phyloP scores from a whole-genome alignment of 2,113 vertebrate genomes.

The Elgaria multicarinata region DNA sequence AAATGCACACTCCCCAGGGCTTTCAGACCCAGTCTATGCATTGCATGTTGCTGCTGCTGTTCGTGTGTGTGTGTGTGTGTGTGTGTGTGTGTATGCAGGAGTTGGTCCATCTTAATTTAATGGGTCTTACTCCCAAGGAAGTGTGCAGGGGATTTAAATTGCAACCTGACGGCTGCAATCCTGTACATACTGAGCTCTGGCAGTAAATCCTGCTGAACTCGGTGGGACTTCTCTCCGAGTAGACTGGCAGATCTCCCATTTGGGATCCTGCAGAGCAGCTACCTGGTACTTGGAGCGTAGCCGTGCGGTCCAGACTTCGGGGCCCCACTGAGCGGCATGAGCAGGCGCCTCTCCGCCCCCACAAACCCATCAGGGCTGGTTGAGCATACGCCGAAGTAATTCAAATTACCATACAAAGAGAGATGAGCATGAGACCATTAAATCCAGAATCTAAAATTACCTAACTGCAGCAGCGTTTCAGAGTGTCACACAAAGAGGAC shows the following conservation, averaged over 20 bases:
- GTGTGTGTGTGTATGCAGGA: too few relatives aligned
- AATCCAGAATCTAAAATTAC: not conserved
- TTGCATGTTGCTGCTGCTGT: too few relatives aligned
- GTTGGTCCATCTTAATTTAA: not conserved
- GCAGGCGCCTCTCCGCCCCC: too few relatives aligned
- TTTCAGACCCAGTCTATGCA: not conserved
- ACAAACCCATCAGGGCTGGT: too few relatives aligned
- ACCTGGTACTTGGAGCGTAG: not conserved
- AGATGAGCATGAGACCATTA: not conserved
- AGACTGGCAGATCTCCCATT: not conserved
- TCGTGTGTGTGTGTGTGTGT: too few relatives aligned
- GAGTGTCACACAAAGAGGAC: not conserved
- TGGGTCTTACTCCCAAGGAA: not conserved
- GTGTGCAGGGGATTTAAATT: not conserved
- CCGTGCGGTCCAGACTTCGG: not conserved
- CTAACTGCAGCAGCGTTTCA: not conserved
- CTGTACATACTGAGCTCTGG: not conserved
- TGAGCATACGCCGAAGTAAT: too few relatives aligned
- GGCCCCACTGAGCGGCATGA: too few relatives aligned
- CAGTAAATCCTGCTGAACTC: not conserved
- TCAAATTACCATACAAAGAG: too few relatives aligned
- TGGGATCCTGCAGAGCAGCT: not conserved
- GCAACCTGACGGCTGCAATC: not conserved
- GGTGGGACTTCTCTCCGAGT: not conserved
- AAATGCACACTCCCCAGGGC: not conserved